Percentiles rank a stretch among this genome's conserved stretches.
phyloP scores from a whole-genome alignment of 2,113 vertebrate species.

The Ornithorhynchus anatinus region DNA sequence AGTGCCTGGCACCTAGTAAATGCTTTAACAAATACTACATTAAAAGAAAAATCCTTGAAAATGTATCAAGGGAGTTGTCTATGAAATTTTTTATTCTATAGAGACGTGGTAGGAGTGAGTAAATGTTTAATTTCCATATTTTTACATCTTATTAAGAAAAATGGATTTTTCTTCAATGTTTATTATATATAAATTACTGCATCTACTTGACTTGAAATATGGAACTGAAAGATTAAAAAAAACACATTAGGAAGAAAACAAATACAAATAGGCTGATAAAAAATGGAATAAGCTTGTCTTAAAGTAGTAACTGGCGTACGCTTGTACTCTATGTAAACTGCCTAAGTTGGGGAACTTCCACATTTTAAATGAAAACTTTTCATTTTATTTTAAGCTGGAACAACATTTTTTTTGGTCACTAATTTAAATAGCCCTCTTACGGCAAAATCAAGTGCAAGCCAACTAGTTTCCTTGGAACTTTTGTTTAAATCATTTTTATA shows the following conservation, averaged over 20 bases:
- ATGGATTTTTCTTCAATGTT: not conserved
- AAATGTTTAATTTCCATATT: not conserved
- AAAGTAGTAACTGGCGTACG: not conserved
- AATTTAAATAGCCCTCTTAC: slow-evolving; percentile 23
- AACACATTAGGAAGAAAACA: not conserved
- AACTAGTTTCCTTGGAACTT: not conserved
- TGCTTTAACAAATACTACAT: too few species aligned
- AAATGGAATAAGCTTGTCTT: too few species aligned
- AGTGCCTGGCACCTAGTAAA: too few species aligned
- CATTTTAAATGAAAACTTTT: not conserved
- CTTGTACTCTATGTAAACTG: not conserved
- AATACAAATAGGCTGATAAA: not conserved
- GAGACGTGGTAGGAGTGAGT: not conserved
- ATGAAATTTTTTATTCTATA: not conserved
- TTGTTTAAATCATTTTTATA: not conserved
- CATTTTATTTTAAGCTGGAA: not conserved
- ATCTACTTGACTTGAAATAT: not conserved
- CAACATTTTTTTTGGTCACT: not conserved
- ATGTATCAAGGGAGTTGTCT: not conserved
- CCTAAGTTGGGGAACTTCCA: not conserved
- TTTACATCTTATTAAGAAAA: slow-evolving; percentile 11
- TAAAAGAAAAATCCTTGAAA: not conserved
- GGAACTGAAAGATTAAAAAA: not conserved
- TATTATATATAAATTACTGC: not conserved
- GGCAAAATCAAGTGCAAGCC: not conserved